Evolutionary conservation across 2,113 vertebrate species (phyloP).

Genomic region (Psephotus haematonotus): DNA sequence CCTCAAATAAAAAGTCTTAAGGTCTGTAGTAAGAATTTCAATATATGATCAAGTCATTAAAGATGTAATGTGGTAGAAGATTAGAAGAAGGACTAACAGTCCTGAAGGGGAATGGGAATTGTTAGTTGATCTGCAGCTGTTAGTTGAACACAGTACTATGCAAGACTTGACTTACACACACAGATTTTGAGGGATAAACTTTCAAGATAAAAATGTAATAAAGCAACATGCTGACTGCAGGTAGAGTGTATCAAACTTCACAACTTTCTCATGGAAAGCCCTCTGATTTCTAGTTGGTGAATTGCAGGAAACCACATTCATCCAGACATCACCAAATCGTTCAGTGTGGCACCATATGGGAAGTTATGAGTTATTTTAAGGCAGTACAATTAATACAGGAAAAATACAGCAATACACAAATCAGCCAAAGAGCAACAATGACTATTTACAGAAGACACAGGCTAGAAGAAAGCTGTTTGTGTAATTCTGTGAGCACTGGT

Average conservation of each 20-base stretch:
- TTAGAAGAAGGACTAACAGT: not conserved
- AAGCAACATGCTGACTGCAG: fast-evolving
- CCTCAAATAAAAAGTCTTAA: not conserved
- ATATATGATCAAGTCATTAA: not conserved
- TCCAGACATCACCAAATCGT: not conserved
- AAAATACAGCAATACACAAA: not conserved
- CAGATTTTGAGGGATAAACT: not conserved
- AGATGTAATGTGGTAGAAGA: not conserved
- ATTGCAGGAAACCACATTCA: constrained; percentile 37
- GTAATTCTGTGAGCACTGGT: not conserved
- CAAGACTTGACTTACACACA: not conserved
- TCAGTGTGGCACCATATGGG: not conserved
- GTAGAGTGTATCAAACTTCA: not conserved
- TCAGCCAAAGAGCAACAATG: not conserved
- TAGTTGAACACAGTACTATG: not conserved
- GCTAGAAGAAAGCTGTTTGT: not conserved
- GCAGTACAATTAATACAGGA: not conserved
- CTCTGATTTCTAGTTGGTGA: not conserved
- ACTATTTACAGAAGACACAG: not conserved
- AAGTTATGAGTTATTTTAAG: constrained; percentile 48
- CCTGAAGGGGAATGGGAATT: not conserved
- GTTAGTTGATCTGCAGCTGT: not conserved
- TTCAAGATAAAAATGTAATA: not conserved
- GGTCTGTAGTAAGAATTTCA: not conserved
- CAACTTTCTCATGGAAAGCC: not conserved